Percentiles rank a stretch among this genome's conserved stretches.
Evolutionary conservation across 2,888 invertebrate species (phyloP).

Genomic region (Platycnemis pennipes): DNA sequence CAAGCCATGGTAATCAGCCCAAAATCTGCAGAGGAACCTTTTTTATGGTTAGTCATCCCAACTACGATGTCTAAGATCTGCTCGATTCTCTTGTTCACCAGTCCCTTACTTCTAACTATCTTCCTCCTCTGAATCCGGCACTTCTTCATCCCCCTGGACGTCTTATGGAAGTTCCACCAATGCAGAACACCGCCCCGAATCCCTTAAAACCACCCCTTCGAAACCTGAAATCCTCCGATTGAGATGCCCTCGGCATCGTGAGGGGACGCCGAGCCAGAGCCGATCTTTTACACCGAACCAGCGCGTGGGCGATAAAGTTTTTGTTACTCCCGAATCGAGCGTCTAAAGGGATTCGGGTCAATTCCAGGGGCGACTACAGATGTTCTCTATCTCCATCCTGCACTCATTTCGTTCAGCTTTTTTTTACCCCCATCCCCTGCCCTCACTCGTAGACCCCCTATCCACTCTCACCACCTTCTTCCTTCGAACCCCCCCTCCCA

Average conservation of each 20-base stretch:
- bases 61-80: not conserved
- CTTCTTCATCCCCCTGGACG: not conserved
- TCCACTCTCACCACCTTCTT: not conserved
- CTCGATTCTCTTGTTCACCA: not conserved
- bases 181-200: not conserved
- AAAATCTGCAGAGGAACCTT: not conserved
- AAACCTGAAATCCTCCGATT: constrained; percentile 40
- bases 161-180: not conserved
- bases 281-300: not conserved
- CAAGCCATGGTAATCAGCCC: not conserved
- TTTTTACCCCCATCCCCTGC: not conserved
- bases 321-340: constrained; percentile 41
- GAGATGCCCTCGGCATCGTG: constrained; percentile 33
- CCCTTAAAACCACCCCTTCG: not conserved
- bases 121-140: not conserved
- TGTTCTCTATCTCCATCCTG: constrained; percentile 36
- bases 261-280: no score
- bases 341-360: constrained; percentile 53
- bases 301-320: constrained; percentile 35
- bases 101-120: not conserved
- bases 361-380: constrained; percentile 44
- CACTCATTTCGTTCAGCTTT: not conserved
- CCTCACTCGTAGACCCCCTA: not conserved
- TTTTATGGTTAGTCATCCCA: not conserved
- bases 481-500: not conserved